Base-by-base conservation (phyloP, 1,140 invertebrate genomes). In the Papilio aristodemus region DNA sequence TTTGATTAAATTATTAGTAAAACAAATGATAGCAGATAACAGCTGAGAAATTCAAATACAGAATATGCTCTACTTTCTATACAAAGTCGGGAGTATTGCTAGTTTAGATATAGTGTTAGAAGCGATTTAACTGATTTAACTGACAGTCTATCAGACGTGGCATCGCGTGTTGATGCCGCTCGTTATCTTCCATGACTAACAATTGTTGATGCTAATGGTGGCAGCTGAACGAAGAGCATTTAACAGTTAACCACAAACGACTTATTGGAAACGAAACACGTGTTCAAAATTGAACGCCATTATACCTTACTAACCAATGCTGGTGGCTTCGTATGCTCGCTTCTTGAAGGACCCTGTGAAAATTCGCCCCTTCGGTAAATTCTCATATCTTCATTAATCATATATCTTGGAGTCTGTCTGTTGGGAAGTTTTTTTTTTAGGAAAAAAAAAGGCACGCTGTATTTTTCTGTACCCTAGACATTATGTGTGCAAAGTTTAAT, bases 201-300 rank as follows among this genome's bases (percentile, higher is more conserved):
- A 19, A 54, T 3, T 54, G 46, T 54, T 25, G 46, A 54, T 22
- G 46, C 22, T 54, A 54, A 54, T 54, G 11, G 9, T 54, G 46
- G 9, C 19, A 22, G 46, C 46, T 46, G 43, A 19, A 14, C 14
- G 17, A 25, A 54, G 46, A 22, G 17, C 46, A 54, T 43, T 43
- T 43, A 43, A 43, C 41, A 43, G 41, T 43, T 14, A 14, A 43
- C 46, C 46, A 25, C 46, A 25, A 50, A 54, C 46, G 46, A 54
- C n/a, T 54, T 3, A 54, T 9, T 10, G 10, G 43, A 54, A 13
- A 14, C 8, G 6, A 32, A 32, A 9, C 17, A 13, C 38, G 13
- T 11, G 11, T 39, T 13, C 11, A 39, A 54, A 10, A 1, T 54
- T 22, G 11, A n/a, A n/a, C n/a, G 1, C 10, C 11, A 7, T 9